Evolutionary conservation across 1,140 invertebrate species (phyloP), one percentile per base, ranked within the genome.

Genomic region (Cephus cinctus): DNA sequence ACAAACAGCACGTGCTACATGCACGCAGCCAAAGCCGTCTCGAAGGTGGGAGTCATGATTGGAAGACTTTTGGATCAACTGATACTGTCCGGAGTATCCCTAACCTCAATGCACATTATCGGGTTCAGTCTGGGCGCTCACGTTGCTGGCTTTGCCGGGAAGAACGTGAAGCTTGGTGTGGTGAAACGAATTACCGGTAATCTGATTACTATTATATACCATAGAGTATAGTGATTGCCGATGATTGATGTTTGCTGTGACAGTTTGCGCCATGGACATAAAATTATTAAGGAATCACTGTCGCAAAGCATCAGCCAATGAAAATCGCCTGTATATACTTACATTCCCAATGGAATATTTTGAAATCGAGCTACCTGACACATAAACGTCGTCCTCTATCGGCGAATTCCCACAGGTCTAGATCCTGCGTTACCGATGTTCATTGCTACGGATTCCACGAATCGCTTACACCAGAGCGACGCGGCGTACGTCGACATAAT

Each of bases 401-500:
- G n/a, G 11, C n/a, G 18, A 11, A 41, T 25, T 27, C 16, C 38
- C 16, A 16, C 36, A 36, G 14, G 16, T 36, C 34, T 74, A 4
- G 69, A 75, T 54, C 61, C 68, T 14, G 71, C 68, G 14, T 54
- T 62, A 16, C 66, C 69, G 5, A 41, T 56, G 19, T 73, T 71
- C 48, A 39, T 12, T 21, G 39, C 47, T 5, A 41, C 41, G 21
- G 21, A 51, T 36, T 43, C 52, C 23, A 43, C 54, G 11, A 46
- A 60, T 47, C 16, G 31, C 46, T 50, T 45, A 52, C 36, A 54
- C 32, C 38, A 34, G 34, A 69, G 63, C 3, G 73, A 81, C 39
- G 81, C 77, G 2, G 58, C 73, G n/a, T 81, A 81, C 46, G 81
- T 83, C 0, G 79, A 82, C 61, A 74, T 80, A 2, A 80, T 82